Percentiles rank a stretch among this genome's conserved stretches.
phyloP scores from a whole-genome alignment of 2,113 vertebrate species.

The Sylvietta virens region DNA sequence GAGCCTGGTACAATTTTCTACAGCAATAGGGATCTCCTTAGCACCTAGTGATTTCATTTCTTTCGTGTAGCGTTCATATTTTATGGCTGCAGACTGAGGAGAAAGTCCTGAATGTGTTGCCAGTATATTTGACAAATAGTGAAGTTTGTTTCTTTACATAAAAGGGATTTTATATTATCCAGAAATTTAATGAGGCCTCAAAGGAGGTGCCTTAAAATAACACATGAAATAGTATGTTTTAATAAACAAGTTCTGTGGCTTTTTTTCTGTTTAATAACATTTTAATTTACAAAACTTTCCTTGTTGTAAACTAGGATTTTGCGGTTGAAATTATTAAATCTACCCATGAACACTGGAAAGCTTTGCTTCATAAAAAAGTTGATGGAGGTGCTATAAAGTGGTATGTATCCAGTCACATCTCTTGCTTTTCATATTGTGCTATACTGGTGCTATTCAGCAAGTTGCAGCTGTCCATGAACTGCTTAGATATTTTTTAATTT shows the following conservation, averaged over 20 bases:
- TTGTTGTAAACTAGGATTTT: conserved; percentile 81
- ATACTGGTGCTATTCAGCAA: not conserved
- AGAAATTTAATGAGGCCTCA: not conserved
- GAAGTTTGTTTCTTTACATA: not conserved
- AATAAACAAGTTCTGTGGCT: not conserved
- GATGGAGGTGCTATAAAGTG: conserved; percentile 82
- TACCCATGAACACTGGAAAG: conserved; percentile 88
- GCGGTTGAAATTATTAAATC: conserved; percentile 85
- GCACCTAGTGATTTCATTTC: not conserved
- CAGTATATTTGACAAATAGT: not conserved
- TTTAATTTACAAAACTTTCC: not conserved
- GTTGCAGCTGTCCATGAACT: not conserved
- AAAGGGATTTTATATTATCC: not conserved
- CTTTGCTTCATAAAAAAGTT: conserved; percentile 81
- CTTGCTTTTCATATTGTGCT: not conserved
- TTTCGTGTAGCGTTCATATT: accelerated
- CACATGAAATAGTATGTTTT: not conserved
- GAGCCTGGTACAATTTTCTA: not conserved
- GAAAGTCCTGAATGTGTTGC: not conserved
- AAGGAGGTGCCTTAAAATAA: not conserved
- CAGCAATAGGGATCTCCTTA: not conserved
- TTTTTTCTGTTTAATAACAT: not conserved
- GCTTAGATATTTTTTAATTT: not conserved
- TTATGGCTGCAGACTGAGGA: not conserved
- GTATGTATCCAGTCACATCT: conserved; percentile 68